Conservation (phyloP, 1,140 invertebrate genomes). For the Pogonomyrmex californicus region DNA sequence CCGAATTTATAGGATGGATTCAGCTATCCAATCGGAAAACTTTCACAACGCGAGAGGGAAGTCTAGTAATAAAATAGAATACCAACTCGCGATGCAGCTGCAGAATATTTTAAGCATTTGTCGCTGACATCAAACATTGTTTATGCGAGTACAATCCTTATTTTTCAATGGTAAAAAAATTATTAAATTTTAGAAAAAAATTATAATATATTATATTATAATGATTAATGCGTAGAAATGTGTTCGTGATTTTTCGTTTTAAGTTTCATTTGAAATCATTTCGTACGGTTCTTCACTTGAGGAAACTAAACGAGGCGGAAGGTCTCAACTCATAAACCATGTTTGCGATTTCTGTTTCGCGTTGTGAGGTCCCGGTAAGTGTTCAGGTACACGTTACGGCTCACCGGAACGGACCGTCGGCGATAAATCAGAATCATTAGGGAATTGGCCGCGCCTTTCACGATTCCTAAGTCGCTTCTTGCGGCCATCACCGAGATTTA, state of each 20-base stretch:
- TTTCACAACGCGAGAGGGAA: slow-evolving; percentile 22
- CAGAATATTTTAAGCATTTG: neutral
- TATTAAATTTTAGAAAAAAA: neutral
- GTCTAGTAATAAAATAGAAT: slow-evolving; percentile 1
- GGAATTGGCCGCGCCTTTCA: slow-evolving; percentile 73
- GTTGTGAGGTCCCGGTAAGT: slow-evolving; percentile 42
- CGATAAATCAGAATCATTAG: slow-evolving; percentile 77
- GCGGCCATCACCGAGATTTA: slow-evolving; percentile 69
- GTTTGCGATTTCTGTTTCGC: slow-evolving; percentile 38
- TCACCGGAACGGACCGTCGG: slow-evolving; percentile 67
- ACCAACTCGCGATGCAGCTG: slow-evolving; percentile 8
- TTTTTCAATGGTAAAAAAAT: neutral
- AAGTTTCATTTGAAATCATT: neutral
- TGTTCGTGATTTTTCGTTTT: neutral
- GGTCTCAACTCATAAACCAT: neutral
- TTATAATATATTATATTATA: neutral
- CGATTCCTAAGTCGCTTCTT: slow-evolving; percentile 69
- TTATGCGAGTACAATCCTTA: neutral
- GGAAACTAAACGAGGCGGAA: neutral
- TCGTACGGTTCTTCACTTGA: neutral
- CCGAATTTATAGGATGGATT: slow-evolving; percentile 63
- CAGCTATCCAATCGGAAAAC: neutral
- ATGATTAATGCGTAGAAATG: neutral
- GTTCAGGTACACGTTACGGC: slow-evolving; percentile 36
- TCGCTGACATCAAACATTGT: neutral